A percentile compares a stretch with the other conserved stretches of the same genome.
Evolutionary conservation across 2,113 vertebrate genomes (phyloP).

Genomic region (Ammodytes dubius): DNA sequence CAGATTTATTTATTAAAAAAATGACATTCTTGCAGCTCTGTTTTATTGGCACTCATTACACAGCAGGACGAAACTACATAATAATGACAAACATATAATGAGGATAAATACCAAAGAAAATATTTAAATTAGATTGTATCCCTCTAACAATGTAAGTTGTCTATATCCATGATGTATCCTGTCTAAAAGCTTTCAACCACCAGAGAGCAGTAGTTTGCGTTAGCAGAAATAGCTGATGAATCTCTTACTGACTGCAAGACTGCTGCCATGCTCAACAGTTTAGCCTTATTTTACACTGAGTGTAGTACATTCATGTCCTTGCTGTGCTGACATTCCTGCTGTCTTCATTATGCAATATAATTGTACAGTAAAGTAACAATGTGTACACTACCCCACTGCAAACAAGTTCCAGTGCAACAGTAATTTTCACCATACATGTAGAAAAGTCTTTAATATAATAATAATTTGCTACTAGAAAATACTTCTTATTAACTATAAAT

Average conservation of each 20-base stretch:
- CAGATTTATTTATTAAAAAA: background rate
- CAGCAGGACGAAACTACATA: background rate
- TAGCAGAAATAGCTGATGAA: background rate
- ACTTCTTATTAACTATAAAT: background rate
- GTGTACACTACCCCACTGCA: background rate
- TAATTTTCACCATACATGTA: background rate
- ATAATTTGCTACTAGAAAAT: background rate
- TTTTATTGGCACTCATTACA: background rate
- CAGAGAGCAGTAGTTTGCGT: constrained; percentile 57
- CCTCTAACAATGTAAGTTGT: background rate
- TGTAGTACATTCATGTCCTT: background rate
- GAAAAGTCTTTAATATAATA: background rate
- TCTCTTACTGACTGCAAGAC: constrained; percentile 16
- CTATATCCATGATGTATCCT: too few species aligned
- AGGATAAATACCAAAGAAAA: background rate
- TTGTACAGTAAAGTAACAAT: background rate
- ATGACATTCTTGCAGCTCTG: background rate
- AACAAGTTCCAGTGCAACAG: background rate
- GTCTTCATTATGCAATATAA: background rate
- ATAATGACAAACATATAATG: background rate
- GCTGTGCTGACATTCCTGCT: background rate
- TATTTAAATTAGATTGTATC: background rate
- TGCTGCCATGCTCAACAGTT: constrained; percentile 42
- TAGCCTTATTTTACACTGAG: constrained; percentile 1
- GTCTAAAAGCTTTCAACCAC: constrained; percentile 41